These are phyloP conservation scores for Anthophora plumipes DNA, from an alignment of 2,888 invertebrate genomes.

Conservation along the genomic window DNA sequence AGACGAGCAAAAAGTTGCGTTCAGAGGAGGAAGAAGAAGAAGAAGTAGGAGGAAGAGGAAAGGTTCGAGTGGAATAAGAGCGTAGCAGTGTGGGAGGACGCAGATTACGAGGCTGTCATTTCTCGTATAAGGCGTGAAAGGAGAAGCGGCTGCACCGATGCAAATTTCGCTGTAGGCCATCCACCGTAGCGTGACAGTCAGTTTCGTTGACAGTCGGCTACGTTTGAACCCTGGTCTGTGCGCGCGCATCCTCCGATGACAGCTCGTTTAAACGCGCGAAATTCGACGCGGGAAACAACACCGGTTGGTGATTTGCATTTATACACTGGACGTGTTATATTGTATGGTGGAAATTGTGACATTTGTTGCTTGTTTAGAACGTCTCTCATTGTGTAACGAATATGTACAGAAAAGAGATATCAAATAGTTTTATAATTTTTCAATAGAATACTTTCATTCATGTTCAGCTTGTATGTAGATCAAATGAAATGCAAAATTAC, in stretches of 20 bases:
- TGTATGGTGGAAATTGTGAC: not conserved
- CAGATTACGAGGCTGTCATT: conserved; percentile 79
- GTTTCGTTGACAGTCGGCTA: conserved; percentile 58
- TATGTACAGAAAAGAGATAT: no score
- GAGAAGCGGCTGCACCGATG: conserved; percentile 71
- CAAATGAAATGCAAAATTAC: no score
- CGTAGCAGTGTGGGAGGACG: conserved; percentile 77
- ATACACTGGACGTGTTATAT: not conserved
- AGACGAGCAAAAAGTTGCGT: conserved; percentile 33
- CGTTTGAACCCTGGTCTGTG: conserved; percentile 35
- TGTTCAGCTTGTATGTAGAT: no score
- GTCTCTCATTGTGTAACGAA: no score
- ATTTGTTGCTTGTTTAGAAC: no score
- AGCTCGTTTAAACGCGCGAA: conserved; percentile 39
- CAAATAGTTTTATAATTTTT: no score
- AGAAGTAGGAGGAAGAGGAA: conserved; percentile 5
- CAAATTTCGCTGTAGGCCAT: conserved; percentile 65
- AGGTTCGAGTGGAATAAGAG: conserved; percentile 31
- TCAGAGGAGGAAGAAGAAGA: conserved; percentile 20
- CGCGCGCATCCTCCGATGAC: conserved; percentile 32
- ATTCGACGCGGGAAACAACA: conserved; percentile 24
- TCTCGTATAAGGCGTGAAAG: conserved; percentile 75
- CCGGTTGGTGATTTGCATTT: conserved; percentile 5
- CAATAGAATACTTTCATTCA: no score
- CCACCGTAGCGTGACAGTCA: conserved; percentile 47